Evolutionary conservation across 2,797 vertebrate genomes (phyloP).

Genomic region (Synaphobranchus kaupii): DNA sequence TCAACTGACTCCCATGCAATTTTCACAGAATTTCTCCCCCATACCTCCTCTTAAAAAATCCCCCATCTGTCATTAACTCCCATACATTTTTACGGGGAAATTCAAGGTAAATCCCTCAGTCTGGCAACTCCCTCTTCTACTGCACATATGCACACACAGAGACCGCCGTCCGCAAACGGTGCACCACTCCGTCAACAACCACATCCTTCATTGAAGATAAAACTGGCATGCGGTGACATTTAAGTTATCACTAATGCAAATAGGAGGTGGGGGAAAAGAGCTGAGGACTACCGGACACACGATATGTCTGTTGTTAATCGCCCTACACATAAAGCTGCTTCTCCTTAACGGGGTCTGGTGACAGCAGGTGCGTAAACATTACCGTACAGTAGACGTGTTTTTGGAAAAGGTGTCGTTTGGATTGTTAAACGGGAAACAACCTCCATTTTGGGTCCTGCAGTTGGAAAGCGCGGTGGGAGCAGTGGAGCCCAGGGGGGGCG

Average conservation of each 20-base stretch:
- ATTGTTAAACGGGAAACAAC: neutral
- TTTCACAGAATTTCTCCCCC: too few species aligned
- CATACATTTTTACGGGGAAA: too few species aligned
- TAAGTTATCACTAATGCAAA: slow-evolving; percentile 39
- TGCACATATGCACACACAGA: neutral
- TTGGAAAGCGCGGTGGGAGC: neutral
- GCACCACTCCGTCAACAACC: slow-evolving; percentile 21
- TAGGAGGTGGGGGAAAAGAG: neutral
- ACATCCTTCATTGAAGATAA: slow-evolving; percentile 29
- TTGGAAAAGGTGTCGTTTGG: neutral
- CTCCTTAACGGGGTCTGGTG: neutral
- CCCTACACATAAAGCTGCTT: neutral
- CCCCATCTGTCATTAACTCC: too few species aligned
- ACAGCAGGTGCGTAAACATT: neutral
- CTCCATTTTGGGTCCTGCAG: neutral
- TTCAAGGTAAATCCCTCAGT: too few species aligned
- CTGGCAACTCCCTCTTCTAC: neutral
- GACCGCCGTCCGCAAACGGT: slow-evolving; percentile 27
- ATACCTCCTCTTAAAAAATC: too few species aligned
- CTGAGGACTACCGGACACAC: neutral
- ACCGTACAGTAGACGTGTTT: neutral
- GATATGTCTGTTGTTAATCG: neutral
- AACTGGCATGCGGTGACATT: slow-evolving; percentile 39
- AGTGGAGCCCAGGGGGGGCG: neutral
- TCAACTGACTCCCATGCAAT: too few species aligned